Evolutionary conservation across 2,888 invertebrate species (phyloP).

Genomic region (Eurois occulta): DNA sequence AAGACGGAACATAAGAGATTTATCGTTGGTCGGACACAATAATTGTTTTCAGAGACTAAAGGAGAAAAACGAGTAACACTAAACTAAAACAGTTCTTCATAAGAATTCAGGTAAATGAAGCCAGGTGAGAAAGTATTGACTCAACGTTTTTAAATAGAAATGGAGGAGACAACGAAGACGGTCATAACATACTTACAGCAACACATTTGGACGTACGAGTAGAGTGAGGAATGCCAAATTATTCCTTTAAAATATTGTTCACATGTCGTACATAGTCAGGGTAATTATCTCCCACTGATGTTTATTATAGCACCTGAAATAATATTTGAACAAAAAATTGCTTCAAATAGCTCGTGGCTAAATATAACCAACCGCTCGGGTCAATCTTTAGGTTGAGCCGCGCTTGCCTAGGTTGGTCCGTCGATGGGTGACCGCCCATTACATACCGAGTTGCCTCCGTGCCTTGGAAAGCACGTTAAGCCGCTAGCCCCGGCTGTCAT

Average conservation of each 20-base stretch:
- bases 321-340: neutral
- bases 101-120: conserved; percentile 5
- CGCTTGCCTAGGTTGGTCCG: neutral
- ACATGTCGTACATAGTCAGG: neutral
- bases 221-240: neutral
- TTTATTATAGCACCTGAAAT: neutral
- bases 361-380: neutral
- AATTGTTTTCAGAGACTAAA: neutral
- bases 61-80: neutral
- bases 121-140: conserved; percentile 25
- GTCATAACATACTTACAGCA: conserved; percentile 3
- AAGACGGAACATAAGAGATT: neutral
- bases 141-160: conserved; percentile 35
- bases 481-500: neutral
- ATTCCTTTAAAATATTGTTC: neutral
- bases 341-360: neutral
- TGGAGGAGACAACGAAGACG: neutral
- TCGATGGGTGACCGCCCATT: neutral
- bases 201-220: neutral
- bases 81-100: neutral
- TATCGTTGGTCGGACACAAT: neutral
- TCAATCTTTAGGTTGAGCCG: neutral
- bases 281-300: neutral
- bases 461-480: neutral
- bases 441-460: neutral